Evolutionary conservation across 2,113 vertebrate genomes (phyloP).

Genomic region (Ptilonorhynchus violaceus): DNA sequence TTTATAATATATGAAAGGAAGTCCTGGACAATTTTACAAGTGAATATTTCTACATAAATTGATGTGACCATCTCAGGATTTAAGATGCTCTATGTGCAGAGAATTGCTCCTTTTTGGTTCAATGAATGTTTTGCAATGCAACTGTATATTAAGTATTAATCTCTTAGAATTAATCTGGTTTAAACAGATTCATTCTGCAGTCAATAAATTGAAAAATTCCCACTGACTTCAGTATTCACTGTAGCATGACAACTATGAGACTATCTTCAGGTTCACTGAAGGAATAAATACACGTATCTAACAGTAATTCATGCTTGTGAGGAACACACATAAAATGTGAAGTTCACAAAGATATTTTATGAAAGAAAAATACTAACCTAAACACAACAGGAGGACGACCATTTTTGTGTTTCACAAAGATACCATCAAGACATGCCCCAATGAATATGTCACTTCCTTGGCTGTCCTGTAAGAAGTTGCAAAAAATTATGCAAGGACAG

Average conservation of each 20-base stretch:
- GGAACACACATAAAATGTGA: neutral
- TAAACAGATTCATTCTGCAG: neutral
- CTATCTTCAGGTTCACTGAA: neutral
- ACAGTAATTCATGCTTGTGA: neutral
- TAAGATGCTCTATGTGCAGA: neutral
- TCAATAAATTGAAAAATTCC: neutral
- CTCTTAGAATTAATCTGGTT: neutral
- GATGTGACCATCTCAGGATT: neutral
- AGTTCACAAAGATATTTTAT: neutral
- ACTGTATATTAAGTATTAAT: neutral
- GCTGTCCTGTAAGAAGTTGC: conserved; percentile 80
- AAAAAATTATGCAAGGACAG: neutral
- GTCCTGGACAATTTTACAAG: neutral
- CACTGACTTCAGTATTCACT: neutral
- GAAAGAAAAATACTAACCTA: conserved; percentile 71
- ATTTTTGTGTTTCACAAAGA: conserved; percentile 95
- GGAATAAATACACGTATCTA: neutral
- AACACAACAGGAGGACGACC: conserved; percentile 87
- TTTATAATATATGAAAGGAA: neutral
- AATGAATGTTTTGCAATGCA: neutral
- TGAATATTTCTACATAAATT: neutral
- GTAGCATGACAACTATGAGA: accelerated
- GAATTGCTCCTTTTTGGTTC: neutral
- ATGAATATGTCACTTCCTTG: conserved; percentile 90
- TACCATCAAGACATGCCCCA: conserved; percentile 91